Evolutionary conservation across 1,140 invertebrate genomes (phyloP).

Genomic region (Platyscapa corneri): DNA sequence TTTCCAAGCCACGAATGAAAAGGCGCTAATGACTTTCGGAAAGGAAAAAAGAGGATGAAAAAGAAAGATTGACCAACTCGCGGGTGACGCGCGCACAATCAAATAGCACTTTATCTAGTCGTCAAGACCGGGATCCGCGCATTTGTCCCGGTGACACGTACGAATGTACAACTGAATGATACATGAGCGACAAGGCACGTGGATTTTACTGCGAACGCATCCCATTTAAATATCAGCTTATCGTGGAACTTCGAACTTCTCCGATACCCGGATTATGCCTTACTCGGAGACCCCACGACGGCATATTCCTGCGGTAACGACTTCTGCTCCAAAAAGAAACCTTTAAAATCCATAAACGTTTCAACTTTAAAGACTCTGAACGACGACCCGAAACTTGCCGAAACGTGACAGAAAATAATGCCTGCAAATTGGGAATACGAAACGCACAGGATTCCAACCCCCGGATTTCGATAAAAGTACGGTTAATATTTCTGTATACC

Average conservation of each 20-base stretch:
- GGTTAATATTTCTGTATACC: not conserved
- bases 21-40: not conserved
- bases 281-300: not conserved
- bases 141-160: slow-evolving; percentile 36
- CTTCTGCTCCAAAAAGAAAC: not conserved
- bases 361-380: not conserved
- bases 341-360: not conserved
- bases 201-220: not conserved
- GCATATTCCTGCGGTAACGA: too few species aligned
- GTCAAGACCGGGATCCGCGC: not conserved
- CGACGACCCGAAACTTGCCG: not conserved
- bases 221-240: not conserved
- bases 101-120: not conserved
- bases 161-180: slow-evolving; percentile 32
- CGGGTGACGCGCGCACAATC: too few species aligned
- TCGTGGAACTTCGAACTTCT: not conserved
- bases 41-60: not conserved
- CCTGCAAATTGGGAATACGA: not conserved
- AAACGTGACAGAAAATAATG: not conserved
- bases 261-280: too few species aligned
- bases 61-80: not conserved
- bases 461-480: not conserved
- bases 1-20: not conserved
- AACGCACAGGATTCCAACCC: not conserved
- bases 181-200: not conserved